These are phyloP conservation scores for Oncorhynchus kisutch DNA, from an alignment of 2,113 vertebrate genomes.

Conservation along the genomic window DNA sequence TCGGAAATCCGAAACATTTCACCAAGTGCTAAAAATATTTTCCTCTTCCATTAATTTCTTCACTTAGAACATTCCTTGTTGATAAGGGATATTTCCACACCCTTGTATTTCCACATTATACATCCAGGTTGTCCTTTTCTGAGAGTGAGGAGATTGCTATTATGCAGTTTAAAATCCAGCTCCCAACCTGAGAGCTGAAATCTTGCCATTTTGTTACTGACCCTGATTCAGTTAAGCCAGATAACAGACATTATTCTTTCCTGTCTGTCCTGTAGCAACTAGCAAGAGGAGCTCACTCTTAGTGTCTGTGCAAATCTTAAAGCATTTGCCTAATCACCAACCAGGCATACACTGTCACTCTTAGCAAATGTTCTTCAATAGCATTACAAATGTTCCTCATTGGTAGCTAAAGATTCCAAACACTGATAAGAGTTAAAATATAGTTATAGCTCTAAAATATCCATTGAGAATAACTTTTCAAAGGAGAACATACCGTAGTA, in stretches of 20 bases:
- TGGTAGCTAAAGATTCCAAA: constrained; percentile 14
- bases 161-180: not conserved
- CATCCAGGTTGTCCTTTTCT: too few relatives aligned
- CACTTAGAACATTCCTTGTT: not conserved
- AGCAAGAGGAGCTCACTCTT: constrained; percentile 28
- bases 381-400: not conserved
- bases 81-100: not conserved
- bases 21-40: not conserved
- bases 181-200: not conserved
- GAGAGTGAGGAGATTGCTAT: not conserved
- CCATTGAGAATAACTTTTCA: not conserved
- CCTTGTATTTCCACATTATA: not conserved
- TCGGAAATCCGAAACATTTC: too few relatives aligned
- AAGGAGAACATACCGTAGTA: not conserved
- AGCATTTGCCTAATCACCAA: constrained; percentile 4
- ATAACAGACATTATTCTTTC: constrained; percentile 38
- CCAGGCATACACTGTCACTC: constrained; percentile 1
- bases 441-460: not conserved
- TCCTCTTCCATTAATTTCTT: not conserved
- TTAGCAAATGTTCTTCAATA: not conserved
- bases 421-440: not conserved
- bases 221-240: constrained; percentile 22
- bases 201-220: constrained; percentile 22
- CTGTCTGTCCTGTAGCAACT: constrained; percentile 31
- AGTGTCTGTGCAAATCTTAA: constrained; percentile 15